These are phyloP conservation scores for Synanthedon formicaeformis DNA, from an alignment of 2,888 invertebrate genomes.

Conservation along the genomic window DNA sequence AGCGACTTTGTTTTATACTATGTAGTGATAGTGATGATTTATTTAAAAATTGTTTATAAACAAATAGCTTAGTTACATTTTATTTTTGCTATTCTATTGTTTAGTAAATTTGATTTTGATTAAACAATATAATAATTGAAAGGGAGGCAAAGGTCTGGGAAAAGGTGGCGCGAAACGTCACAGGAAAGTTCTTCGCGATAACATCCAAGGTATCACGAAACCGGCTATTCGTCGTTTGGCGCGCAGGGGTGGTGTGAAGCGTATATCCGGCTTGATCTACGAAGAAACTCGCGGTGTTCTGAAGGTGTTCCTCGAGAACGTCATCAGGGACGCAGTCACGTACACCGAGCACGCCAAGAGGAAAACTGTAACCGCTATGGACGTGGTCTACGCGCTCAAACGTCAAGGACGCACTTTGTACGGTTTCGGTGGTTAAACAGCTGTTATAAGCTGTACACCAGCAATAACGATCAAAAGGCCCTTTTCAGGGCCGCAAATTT, in stretches of 20 bases:
- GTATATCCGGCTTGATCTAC: conserved; percentile 82
- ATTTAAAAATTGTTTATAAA: too few species aligned
- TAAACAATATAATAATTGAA: too few species aligned
- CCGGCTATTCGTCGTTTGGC: conserved; percentile 83
- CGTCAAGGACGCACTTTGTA: conserved; percentile 85
- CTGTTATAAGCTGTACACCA: not conserved
- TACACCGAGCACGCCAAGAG: conserved; percentile 90
- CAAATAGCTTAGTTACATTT: too few species aligned
- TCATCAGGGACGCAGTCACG: conserved; percentile 85
- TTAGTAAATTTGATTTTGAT: too few species aligned
- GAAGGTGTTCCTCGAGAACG: conserved; percentile 86
- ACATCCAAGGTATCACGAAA: conserved; percentile 84
- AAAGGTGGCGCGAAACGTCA: conserved; percentile 88
- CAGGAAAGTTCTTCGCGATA: conserved; percentile 82
- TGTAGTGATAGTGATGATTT: too few species aligned
- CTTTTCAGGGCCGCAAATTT: conserved; percentile 37
- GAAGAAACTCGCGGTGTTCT: conserved; percentile 84
- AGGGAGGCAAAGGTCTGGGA: conserved; percentile 83
- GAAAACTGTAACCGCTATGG: conserved; percentile 91
- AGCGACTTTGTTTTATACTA: too few species aligned
- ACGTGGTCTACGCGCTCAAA: conserved; percentile 88
- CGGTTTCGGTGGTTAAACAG: conserved; percentile 77
- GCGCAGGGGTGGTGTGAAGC: conserved; percentile 76
- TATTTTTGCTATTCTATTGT: too few species aligned
- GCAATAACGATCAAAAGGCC: conserved; percentile 11